Base-by-base conservation (phyloP, 2,797 vertebrate species). In the Betta splendens region DNA sequence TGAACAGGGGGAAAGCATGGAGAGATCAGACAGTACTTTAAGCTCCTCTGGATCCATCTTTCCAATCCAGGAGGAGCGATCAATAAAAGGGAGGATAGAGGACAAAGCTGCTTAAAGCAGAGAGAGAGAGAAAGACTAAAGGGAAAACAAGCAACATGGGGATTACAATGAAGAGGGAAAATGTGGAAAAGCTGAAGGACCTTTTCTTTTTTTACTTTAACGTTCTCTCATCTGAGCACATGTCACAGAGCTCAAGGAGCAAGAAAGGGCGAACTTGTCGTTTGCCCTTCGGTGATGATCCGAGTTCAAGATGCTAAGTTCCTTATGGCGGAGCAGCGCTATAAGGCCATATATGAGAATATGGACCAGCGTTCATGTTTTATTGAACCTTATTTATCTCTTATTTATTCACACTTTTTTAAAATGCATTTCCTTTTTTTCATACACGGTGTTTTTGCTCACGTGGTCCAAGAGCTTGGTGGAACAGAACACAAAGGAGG, bases 331-430 rank as follows among this genome's bases (percentile, higher is more conserved):
- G 70, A 72, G 63, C 69, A 42, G 69, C 83, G 85, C 80, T 46
- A 50, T 25, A 55, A 65, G 83, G 84, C 87, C 87, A 88, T 86
- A 88, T 86, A 87, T 80, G 79, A 87, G 83, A 83, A 89, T 73
- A 80, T 53, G 80, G 76, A 87, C 76, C 55, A 68, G 64, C 81
- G 83, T 84, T 88, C 81, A 86, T 79, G 64, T 89, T 87, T 87
- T 88, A 87, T 83, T 88, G 84, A 85, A 85, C 85, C 81, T 89
- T 78, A 86, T 87, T 84, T 79, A 78, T 66, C 76, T 65, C 73
- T 85, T 72, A 67, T 69, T 72, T 75, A 69, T 43, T 80, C 65
- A 61, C 53, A 62, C 26, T 58, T 85, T 71, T 81, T 72, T 43
- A 25, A 70, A 77, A 73, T 71, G 39, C 72, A 64, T 81, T 62